A percentile compares a stretch with the other conserved stretches of the same genome.
phyloP scores from a whole-genome alignment of 2,888 invertebrate species.

The Limnephilus rhombicus region DNA sequence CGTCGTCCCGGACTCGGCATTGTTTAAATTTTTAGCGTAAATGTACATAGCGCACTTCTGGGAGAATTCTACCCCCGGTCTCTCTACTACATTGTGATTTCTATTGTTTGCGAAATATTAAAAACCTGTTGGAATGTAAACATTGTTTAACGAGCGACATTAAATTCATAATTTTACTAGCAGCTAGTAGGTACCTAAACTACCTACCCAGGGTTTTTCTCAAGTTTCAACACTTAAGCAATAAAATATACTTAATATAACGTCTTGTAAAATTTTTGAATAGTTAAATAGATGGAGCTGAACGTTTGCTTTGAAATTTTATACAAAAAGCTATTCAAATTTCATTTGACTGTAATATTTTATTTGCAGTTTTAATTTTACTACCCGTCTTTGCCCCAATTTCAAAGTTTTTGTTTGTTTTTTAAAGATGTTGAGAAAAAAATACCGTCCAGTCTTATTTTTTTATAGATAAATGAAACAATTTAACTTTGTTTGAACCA shows the following conservation, averaged over 20 bases:
- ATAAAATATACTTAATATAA: neutral
- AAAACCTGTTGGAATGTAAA: neutral
- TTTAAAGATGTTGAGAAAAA: too few relatives aligned
- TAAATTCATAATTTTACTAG: neutral
- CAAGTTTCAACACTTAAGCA: neutral
- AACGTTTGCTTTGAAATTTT: too few relatives aligned
- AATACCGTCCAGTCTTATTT: too few relatives aligned
- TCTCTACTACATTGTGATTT: neutral
- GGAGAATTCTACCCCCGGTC: neutral
- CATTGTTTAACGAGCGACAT: neutral
- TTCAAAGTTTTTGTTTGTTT: too few relatives aligned
- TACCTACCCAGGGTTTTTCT: neutral
- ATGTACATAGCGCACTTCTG: neutral
- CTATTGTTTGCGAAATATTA: neutral
- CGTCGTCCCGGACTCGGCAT: neutral
- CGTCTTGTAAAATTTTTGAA: too few relatives aligned
- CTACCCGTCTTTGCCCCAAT: too few relatives aligned
- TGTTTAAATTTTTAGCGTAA: constrained; percentile 2
- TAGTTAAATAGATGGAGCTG: too few relatives aligned
- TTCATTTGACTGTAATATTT: too few relatives aligned
- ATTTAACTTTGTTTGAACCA: too few relatives aligned
- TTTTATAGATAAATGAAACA: too few relatives aligned
- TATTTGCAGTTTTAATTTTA: too few relatives aligned
- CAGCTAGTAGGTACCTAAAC: neutral
- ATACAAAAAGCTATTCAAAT: too few relatives aligned